Percentiles rank a stretch among this genome's conserved stretches.
These are phyloP conservation scores for Geothlypis trichas DNA, from an alignment of 2,113 vertebrate genomes.

Conservation along the genomic window DNA sequence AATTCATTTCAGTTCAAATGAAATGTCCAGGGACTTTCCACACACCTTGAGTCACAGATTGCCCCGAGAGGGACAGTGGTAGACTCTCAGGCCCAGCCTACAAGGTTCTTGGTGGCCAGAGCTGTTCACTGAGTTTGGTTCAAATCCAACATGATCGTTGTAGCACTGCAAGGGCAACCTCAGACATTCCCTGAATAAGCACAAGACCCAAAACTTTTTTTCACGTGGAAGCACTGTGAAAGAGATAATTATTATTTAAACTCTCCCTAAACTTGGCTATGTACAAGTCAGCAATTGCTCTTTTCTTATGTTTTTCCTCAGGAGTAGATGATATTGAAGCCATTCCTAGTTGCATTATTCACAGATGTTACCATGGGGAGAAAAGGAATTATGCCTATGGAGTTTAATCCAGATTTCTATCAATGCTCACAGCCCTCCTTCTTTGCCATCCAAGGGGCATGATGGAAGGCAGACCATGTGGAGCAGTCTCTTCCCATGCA, in stretches of 20 bases:
- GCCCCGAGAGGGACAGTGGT: fast-evolving
- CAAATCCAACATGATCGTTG: not conserved
- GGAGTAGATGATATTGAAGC: not conserved
- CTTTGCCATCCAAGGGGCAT: not conserved
- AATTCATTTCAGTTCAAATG: not conserved
- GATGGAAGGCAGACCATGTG: not conserved
- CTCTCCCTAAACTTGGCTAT: not conserved
- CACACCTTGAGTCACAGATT: not conserved
- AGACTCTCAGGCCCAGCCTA: not conserved
- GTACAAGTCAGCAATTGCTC: not conserved
- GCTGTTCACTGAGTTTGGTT: not conserved
- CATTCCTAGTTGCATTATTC: not conserved
- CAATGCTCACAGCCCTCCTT: not conserved
- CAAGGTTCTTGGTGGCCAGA: not conserved
- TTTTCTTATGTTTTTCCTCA: not conserved
- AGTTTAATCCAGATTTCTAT: not conserved
- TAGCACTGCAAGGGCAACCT: not conserved
- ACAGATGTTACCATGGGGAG: not conserved
- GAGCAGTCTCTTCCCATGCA: not conserved
- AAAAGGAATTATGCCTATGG: not conserved
- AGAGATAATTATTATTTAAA: not conserved
- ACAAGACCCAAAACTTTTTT: not conserved
- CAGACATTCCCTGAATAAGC: not conserved
- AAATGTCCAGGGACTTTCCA: not conserved
- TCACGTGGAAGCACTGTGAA: not conserved